Conservation (phyloP, 2,888 invertebrate species). For the Apamea crenata region DNA sequence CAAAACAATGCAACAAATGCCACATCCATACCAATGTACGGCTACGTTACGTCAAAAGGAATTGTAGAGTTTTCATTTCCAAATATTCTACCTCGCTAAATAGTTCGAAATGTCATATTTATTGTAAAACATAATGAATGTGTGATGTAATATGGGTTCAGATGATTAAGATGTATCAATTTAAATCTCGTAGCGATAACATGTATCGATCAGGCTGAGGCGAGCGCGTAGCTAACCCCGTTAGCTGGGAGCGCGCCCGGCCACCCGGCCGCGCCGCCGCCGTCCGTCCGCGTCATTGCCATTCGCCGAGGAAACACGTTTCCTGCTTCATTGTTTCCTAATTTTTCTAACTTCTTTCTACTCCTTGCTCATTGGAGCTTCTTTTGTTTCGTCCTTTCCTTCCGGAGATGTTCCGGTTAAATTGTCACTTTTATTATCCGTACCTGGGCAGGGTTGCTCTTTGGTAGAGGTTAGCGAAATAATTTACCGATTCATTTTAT, state of each 20-base stretch:
- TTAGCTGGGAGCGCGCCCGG: constrained; percentile 59
- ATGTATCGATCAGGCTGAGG: constrained; percentile 66
- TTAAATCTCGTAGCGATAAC: constrained; percentile 58
- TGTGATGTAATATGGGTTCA: constrained; percentile 16
- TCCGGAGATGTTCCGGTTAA: constrained; percentile 83
- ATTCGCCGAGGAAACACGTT: constrained; percentile 81
- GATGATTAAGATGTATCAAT: constrained; percentile 58
- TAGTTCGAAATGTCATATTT: not conserved
- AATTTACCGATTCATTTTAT: constrained; percentile 66
- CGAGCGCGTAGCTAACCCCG: constrained; percentile 63
- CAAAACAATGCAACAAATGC: constrained; percentile 36
- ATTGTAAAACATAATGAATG: constrained; percentile 9
- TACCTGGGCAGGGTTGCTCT: constrained; percentile 71
- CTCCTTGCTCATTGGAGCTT: constrained; percentile 75
- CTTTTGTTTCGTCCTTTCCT: constrained; percentile 84
- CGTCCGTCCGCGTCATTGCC: constrained; percentile 70
- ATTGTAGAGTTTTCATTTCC: constrained; percentile 16
- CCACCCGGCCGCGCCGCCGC: constrained; percentile 52
- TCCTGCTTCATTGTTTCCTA: constrained; percentile 86
- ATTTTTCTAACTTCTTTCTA: constrained; percentile 85
- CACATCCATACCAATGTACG: constrained; percentile 23
- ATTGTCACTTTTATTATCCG: constrained; percentile 85
- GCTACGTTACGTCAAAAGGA: constrained; percentile 12
- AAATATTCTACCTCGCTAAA: not conserved
- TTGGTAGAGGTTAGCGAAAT: constrained; percentile 61